A percentile compares a stretch with the other conserved stretches of the same genome.
These are phyloP conservation scores for Amblyjoppa proteus DNA, from an alignment of 2,888 invertebrate genomes.

Conservation along the genomic window DNA sequence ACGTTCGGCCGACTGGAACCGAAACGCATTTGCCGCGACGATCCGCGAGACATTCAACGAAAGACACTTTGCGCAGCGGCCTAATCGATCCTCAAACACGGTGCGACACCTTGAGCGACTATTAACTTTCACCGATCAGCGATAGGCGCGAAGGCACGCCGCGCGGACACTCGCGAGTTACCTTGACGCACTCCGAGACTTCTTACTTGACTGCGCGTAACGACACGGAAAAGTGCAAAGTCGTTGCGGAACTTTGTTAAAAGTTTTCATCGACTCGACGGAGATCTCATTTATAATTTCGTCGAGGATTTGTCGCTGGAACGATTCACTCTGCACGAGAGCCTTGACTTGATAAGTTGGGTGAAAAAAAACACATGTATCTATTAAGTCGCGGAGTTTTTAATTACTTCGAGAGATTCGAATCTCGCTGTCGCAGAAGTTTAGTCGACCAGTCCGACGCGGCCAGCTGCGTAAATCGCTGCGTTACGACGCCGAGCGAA, in stretches of 20 bases:
- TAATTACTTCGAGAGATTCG: constrained; percentile 5
- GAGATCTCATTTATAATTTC: not conserved
- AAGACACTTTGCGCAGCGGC: constrained; percentile 28
- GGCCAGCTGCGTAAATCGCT: constrained; percentile 35
- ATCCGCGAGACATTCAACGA: constrained; percentile 52
- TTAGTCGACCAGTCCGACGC: not conserved
- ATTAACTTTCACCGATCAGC: constrained; percentile 69
- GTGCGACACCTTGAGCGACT: constrained; percentile 48
- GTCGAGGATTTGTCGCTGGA: not conserved
- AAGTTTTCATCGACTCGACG: not conserved
- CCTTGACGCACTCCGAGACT: not conserved
- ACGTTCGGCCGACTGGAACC: constrained; percentile 31
- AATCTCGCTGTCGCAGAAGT: not conserved
- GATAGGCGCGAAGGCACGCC: constrained; percentile 22
- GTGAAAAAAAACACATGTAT: not conserved
- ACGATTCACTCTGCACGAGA: not conserved
- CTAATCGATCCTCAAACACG: constrained; percentile 37
- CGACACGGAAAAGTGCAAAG: not conserved
- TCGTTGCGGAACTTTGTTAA: not conserved
- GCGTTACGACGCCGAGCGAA: constrained; percentile 16
- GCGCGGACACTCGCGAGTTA: not conserved
- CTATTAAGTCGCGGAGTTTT: not conserved
- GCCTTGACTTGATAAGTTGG: not conserved
- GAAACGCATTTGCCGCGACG: constrained; percentile 26
- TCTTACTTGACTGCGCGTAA: not conserved